A percentile compares a stretch with the other conserved stretches of the same genome.
Conservation (phyloP, 2,888 invertebrate genomes). For the Drosophila falleni region DNA sequence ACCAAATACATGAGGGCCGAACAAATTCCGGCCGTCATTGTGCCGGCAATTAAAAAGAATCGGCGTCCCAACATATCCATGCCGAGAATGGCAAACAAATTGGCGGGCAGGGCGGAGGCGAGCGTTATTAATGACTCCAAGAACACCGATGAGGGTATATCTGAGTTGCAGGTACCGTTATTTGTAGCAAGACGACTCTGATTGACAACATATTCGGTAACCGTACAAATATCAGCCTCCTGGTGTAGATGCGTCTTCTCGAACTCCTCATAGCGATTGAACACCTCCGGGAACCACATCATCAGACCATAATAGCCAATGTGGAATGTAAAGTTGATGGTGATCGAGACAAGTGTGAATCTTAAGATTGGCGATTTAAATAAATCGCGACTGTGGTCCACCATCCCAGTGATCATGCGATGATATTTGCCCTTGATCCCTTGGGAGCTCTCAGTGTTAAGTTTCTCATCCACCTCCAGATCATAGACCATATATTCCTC, state of each 20-base stretch:
- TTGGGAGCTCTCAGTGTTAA: slow-evolving; percentile 85
- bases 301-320: slow-evolving; percentile 98
- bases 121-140: slow-evolving; percentile 95
- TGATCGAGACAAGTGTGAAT: slow-evolving; percentile 93
- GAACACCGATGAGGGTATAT: slow-evolving; percentile 92
- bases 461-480: slow-evolving; percentile 88
- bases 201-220: slow-evolving; percentile 91
- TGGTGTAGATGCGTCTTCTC: slow-evolving; percentile 89
- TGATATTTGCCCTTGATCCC: slow-evolving; percentile 89
- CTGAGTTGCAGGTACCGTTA: slow-evolving; percentile 88
- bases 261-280: slow-evolving; percentile 95
- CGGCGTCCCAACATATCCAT: slow-evolving; percentile 95
- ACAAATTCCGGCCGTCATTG: slow-evolving; percentile 93
- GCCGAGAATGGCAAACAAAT: slow-evolving; percentile 92
- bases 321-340: slow-evolving; percentile 96
- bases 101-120: slow-evolving; percentile 94
- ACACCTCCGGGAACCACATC: slow-evolving; percentile 99
- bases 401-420: slow-evolving; percentile 91
- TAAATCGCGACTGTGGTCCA: slow-evolving; percentile 92
- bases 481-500: slow-evolving; percentile 92
- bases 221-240: slow-evolving; percentile 90
- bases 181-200: slow-evolving; percentile 87
- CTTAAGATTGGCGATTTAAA: slow-evolving; percentile 93
- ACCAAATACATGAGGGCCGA: slow-evolving; percentile 94
- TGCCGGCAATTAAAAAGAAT: slow-evolving; percentile 91